phyloP scores from a whole-genome alignment of 2,113 vertebrate species.

The Amphiprion percula region DNA sequence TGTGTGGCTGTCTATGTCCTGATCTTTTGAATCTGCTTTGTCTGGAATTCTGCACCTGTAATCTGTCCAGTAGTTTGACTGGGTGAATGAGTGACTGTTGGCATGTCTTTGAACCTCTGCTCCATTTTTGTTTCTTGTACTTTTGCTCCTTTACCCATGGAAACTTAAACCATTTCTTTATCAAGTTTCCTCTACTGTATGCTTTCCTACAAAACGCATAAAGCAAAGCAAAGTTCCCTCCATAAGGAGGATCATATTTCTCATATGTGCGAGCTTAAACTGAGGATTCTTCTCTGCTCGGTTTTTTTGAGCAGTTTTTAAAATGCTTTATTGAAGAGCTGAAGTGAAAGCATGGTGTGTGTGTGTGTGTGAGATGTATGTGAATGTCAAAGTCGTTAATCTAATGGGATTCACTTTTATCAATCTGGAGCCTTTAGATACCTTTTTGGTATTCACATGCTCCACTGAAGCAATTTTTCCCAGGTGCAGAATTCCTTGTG shows the following conservation, averaged over 20 bases:
- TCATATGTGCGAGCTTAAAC: conserved; percentile 77
- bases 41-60: conserved; percentile 88
- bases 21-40: conserved; percentile 64
- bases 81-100: conserved; percentile 52
- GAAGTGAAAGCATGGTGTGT: conserved; percentile 77
- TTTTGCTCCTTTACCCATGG: conserved; percentile 68
- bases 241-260: conserved; percentile 83
- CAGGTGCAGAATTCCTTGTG: conserved; percentile 86
- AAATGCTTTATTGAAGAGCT: conserved; percentile 81
- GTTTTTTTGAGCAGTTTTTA: conserved; percentile 82
- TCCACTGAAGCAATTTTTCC: conserved; percentile 66
- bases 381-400: conserved; percentile 70
- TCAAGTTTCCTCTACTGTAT: conserved; percentile 73
- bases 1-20: conserved; percentile 69
- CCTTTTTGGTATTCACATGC: conserved; percentile 77
- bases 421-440: conserved; percentile 74
- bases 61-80: conserved; percentile 60
- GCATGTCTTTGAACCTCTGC: conserved; percentile 69
- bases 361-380: conserved; percentile 68
- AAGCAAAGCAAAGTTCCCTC: conserved; percentile 79
- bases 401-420: conserved; percentile 70
- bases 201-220: conserved; percentile 80
- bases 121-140: conserved; percentile 47
- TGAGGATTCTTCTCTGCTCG: conserved; percentile 79
- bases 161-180: conserved; percentile 62